Evolutionary conservation across 2,113 vertebrate species (phyloP).

Genomic region (Calidris pygmaea): DNA sequence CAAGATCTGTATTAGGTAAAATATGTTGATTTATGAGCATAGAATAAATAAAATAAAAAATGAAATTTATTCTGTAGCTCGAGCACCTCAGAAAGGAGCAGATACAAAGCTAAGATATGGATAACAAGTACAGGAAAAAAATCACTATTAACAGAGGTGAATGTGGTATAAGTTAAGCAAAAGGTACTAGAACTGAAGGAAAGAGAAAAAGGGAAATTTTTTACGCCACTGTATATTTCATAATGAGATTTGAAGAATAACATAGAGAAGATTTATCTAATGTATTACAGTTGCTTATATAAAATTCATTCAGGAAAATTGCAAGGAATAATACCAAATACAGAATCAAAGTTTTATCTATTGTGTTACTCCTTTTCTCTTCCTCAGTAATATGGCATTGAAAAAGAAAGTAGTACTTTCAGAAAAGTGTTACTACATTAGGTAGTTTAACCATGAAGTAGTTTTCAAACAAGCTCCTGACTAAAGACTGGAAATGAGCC

Average conservation of each 20-base stretch:
- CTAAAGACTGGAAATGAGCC: neutral
- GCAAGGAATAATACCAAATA: neutral
- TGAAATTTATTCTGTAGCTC: neutral
- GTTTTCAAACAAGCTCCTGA: neutral
- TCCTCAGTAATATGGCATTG: neutral
- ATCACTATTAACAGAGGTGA: neutral
- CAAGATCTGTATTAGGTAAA: neutral
- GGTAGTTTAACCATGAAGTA: neutral
- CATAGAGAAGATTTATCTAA: neutral
- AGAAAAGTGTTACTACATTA: neutral
- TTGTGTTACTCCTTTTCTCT: neutral
- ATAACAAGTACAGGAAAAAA: neutral
- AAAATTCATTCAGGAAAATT: neutral
- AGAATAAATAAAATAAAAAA: neutral
- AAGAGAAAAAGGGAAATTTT: neutral
- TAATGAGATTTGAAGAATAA: neutral
- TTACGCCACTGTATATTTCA: neutral
- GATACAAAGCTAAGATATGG: neutral
- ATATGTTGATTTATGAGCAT: neutral
- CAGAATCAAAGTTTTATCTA: neutral
- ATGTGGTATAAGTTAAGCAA: neutral
- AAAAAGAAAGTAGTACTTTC: neutral
- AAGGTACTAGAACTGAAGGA: neutral
- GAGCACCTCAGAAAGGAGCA: neutral
- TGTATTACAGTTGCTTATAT: neutral